Conservation (phyloP, 2,797 vertebrate genomes). For the Hipposideros larvatus region DNA sequence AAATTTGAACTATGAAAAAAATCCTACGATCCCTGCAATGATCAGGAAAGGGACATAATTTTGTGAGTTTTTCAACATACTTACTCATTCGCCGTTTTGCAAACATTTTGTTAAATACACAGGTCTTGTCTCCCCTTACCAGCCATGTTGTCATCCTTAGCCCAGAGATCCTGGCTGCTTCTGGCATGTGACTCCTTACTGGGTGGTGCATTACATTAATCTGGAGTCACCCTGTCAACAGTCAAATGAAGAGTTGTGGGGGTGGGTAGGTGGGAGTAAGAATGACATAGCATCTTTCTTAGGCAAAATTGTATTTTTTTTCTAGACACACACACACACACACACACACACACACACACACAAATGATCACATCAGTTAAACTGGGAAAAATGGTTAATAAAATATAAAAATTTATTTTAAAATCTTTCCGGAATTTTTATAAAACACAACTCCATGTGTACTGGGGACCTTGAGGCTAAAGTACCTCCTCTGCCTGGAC, state of each 20-base stretch:
- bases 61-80: constrained; percentile 8
- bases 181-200: background rate
- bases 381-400: background rate
- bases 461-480: background rate
- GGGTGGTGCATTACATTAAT: background rate
- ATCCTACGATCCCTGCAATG: background rate
- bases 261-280: background rate
- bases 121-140: background rate
- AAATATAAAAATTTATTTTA: background rate
- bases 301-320: background rate
- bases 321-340: background rate
- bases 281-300: background rate
- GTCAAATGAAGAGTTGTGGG: background rate
- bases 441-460: background rate
- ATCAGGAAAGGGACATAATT: background rate
- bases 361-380: background rate
- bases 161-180: background rate
- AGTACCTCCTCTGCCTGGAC: fast-evolving
- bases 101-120: background rate
- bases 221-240: background rate
- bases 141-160: background rate
- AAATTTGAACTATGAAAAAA: constrained; percentile 36
- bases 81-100: background rate
- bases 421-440: background rate
- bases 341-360: no score